A percentile compares a stretch with the other conserved stretches of the same genome.
Evolutionary conservation across 2,797 vertebrate genomes (phyloP).

Genomic region (Myiothlypis coronata): DNA sequence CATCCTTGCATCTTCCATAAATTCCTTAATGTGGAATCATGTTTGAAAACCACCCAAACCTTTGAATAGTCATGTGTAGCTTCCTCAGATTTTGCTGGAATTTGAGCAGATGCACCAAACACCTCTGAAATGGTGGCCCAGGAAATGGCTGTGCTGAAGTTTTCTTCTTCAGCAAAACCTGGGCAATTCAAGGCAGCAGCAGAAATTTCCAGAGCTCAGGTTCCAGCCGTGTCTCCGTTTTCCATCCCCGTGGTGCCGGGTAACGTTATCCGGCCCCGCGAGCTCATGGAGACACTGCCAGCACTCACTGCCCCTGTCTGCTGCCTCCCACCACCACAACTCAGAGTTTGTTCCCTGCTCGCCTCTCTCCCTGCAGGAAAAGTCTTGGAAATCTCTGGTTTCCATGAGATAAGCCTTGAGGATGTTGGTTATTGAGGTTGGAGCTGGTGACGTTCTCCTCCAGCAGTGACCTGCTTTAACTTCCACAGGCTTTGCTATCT

Average conservation of each 20-base stretch:
- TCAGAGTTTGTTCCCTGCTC: rapidly evolving
- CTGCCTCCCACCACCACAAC: background rate
- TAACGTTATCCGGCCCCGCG: background rate
- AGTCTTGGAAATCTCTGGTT: background rate
- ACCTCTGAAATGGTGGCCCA: background rate
- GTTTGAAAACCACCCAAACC: background rate
- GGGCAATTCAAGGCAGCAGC: background rate
- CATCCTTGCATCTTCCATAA: rapidly evolving
- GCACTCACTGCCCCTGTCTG: rapidly evolving
- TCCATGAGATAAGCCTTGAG: background rate
- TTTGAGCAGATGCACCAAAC: background rate
- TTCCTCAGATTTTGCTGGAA: background rate
- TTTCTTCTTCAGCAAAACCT: background rate
- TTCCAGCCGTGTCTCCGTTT: slow-evolving; percentile 7
- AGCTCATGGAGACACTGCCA: background rate
- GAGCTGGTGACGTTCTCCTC: background rate
- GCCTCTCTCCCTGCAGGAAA: background rate
- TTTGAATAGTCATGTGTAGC: rapidly evolving
- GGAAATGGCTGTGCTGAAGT: background rate
- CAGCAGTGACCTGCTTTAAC: background rate
- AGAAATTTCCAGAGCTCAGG: background rate
- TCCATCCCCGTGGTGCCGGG: background rate
- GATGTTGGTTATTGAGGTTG: background rate
- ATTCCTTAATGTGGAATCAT: rapidly evolving
- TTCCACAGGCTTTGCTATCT: background rate